These are phyloP conservation scores for Agonopterix subpropinquella DNA, from an alignment of 2,888 invertebrate species.

Conservation along the genomic window DNA sequence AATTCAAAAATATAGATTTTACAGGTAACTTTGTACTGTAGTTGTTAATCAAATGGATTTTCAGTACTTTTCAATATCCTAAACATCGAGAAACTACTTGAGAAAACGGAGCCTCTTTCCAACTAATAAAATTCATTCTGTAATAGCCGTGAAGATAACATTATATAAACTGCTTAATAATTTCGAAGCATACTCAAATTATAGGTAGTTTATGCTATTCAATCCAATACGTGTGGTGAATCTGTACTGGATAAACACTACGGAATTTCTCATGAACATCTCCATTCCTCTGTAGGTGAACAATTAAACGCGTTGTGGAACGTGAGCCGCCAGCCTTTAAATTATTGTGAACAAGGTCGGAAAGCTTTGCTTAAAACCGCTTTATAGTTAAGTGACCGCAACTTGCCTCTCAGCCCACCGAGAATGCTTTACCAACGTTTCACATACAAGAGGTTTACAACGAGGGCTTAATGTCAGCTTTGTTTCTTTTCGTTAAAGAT, in stretches of 20 bases:
- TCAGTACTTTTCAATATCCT: no score
- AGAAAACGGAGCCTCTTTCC: no score
- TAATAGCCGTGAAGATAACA: no score
- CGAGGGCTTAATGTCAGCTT: background rate
- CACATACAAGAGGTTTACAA: slow-evolving; percentile 5
- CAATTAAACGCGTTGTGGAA: slow-evolving; percentile 6
- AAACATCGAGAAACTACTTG: no score
- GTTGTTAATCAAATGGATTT: no score
- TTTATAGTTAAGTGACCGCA: slow-evolving; percentile 23
- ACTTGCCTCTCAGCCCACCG: slow-evolving; percentile 18
- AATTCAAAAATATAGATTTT: no score
- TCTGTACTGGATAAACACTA: background rate
- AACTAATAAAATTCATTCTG: no score
- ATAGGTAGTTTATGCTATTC: no score
- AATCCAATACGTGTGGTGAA: no score
- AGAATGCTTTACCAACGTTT: slow-evolving; percentile 19
- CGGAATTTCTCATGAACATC: slow-evolving; percentile 1
- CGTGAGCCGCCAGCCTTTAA: slow-evolving; percentile 13
- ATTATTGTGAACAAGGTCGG: slow-evolving; percentile 22
- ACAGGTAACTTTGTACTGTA: no score
- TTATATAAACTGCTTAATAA: no score
- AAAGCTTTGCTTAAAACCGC: slow-evolving; percentile 23
- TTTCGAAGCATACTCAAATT: no score
- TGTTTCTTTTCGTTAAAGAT: background rate
- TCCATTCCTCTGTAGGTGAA: slow-evolving; percentile 5